These are phyloP conservation scores for Amphibalanus amphitrite DNA, from an alignment of 1,140 invertebrate species.

Conservation along the genomic window DNA sequence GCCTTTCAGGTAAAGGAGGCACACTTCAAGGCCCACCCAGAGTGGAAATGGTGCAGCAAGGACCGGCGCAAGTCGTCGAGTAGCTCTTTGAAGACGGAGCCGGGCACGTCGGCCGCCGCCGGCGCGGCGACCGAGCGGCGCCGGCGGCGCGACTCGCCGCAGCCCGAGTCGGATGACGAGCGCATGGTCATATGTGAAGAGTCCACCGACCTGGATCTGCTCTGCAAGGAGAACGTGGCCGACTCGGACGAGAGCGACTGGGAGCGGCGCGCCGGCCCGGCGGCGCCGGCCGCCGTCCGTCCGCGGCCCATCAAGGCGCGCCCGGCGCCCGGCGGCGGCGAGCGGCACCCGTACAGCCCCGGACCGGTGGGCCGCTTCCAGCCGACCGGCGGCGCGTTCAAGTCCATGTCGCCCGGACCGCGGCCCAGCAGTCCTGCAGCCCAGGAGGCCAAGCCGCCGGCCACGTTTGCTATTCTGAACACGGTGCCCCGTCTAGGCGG, in stretches of 20 bases:
- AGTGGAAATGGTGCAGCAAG: slow-evolving; percentile 98
- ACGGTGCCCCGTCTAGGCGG: too few relatives aligned
- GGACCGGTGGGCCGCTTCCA: too few relatives aligned
- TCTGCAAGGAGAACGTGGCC: slow-evolving; percentile 4
- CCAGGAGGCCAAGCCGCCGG: too few relatives aligned
- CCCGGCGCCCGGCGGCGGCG: too few relatives aligned
- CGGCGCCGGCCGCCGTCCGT: too few relatives aligned
- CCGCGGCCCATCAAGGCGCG: too few relatives aligned
- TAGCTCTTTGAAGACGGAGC: slow-evolving; percentile 23
- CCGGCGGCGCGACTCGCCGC: background rate
- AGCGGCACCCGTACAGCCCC: too few relatives aligned
- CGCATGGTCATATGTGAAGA: slow-evolving; percentile 5
- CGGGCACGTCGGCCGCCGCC: slow-evolving; percentile 12
- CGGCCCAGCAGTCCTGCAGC: too few relatives aligned
- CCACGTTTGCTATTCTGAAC: too few relatives aligned
- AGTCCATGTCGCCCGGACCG: too few relatives aligned
- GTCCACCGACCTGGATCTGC: background rate
- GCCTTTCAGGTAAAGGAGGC: slow-evolving; percentile 93
- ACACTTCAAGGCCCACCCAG: slow-evolving; percentile 70
- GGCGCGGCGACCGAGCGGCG: slow-evolving; percentile 5
- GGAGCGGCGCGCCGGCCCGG: too few relatives aligned
- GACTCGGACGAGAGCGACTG: background rate
- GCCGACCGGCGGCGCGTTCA: too few relatives aligned
- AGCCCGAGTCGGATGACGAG: slow-evolving; percentile 2
- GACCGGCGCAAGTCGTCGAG: slow-evolving; percentile 80